Conservation (phyloP, 2,113 vertebrate species). For the Tringa solitaria region DNA sequence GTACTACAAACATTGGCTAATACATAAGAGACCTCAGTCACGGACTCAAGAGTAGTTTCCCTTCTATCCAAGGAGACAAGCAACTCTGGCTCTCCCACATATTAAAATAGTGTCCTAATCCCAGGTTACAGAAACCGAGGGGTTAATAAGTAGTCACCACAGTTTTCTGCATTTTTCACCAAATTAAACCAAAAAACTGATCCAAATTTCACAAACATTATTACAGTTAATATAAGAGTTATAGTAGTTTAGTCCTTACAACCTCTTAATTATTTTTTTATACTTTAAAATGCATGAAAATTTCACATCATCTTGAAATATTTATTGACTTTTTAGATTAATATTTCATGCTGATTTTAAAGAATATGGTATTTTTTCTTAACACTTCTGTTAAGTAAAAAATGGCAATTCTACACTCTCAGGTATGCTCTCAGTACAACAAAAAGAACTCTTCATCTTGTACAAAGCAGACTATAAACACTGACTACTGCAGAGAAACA, state of each 20-base stretch:
- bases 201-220: neutral
- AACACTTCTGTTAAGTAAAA: fast-evolving
- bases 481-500: neutral
- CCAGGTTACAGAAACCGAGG: neutral
- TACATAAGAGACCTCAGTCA: neutral
- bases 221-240: too few relatives aligned
- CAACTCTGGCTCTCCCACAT: neutral
- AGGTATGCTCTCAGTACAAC: neutral
- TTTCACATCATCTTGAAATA: neutral
- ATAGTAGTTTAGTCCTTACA: neutral
- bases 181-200: neutral
- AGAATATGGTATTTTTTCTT: fast-evolving
- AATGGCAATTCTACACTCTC: neutral
- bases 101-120: neutral
- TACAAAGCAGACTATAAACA: neutral
- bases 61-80: neutral
- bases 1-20: fast-evolving
- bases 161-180: neutral
- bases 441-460: neutral
- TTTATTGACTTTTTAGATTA: neutral
- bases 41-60: neutral
- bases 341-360: neutral
- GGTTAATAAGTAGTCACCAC: fast-evolving
- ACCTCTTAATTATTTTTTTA: neutral
- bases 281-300: neutral